Percentiles rank a stretch among this genome's conserved stretches.
Evolutionary conservation across 2,113 vertebrate genomes (phyloP).

Genomic region (Amphilophus citrinellus): DNA sequence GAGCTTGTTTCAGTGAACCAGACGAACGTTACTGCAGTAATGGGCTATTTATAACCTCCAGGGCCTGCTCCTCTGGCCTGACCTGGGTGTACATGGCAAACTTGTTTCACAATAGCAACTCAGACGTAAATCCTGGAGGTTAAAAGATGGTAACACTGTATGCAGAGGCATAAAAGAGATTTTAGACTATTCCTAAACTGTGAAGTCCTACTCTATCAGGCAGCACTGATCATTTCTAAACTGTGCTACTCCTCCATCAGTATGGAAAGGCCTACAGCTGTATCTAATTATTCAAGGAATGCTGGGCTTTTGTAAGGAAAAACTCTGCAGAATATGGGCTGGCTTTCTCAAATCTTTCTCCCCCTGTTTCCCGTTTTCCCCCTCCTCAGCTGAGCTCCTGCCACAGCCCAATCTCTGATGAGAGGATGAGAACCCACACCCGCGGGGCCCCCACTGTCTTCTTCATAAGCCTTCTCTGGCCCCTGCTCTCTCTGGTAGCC

Average conservation of each 20-base stretch:
- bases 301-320: slow-evolving; percentile 60
- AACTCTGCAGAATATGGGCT: slow-evolving; percentile 50
- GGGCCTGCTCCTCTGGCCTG: slow-evolving; percentile 30
- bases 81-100: slow-evolving; percentile 26
- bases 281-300: slow-evolving; percentile 80
- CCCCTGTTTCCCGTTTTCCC: slow-evolving; percentile 32
- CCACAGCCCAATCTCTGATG: slow-evolving; percentile 88
- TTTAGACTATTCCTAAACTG: neutral
- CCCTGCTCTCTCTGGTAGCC: slow-evolving; percentile 70
- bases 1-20: slow-evolving; percentile 20
- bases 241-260: slow-evolving; percentile 41
- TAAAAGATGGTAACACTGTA: neutral
- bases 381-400: slow-evolving; percentile 75
- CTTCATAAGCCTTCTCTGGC: slow-evolving; percentile 90
- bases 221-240: neutral
- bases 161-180: neutral
- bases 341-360: slow-evolving; percentile 58
- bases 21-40: slow-evolving; percentile 30
- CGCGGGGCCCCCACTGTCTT: slow-evolving; percentile 96
- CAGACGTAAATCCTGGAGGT: neutral
- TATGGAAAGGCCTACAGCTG: slow-evolving; percentile 73
- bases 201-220: neutral
- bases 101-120: slow-evolving; percentile 2
- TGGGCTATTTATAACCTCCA: slow-evolving; percentile 37
- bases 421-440: slow-evolving; percentile 96